These are phyloP conservation scores for Isoperla grammatica DNA, from an alignment of 2,888 invertebrate species.

Conservation along the genomic window DNA sequence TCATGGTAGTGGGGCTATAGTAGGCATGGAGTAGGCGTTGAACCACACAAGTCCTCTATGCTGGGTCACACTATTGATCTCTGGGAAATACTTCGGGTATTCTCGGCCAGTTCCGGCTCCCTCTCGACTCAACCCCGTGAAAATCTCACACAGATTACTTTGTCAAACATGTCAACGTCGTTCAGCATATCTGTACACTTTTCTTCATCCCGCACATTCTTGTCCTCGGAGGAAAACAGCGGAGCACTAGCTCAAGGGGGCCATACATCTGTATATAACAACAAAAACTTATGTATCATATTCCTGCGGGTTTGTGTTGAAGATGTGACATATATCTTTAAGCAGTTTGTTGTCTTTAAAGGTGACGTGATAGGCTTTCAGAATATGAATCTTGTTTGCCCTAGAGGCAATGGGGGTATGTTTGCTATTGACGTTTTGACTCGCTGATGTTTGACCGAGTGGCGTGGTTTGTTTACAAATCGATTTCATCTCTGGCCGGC, in stretches of 20 bases:
- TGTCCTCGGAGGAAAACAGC: slow-evolving; percentile 1
- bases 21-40: slow-evolving; percentile 2
- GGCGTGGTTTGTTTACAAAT: slow-evolving; percentile 13
- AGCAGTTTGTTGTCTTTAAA: too few species aligned
- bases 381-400: too few species aligned
- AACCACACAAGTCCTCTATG: background rate
- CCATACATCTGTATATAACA: too few species aligned
- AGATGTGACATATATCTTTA: too few species aligned
- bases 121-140: background rate
- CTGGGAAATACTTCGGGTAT: slow-evolving; percentile 12
- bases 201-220: slow-evolving; percentile 10
- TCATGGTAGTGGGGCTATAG: too few species aligned
- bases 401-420: too few species aligned
- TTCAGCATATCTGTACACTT: slow-evolving; percentile 15
- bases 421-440: too few species aligned
- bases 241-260: background rate
- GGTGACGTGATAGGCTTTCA: too few species aligned
- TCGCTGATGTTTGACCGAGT: slow-evolving; percentile 7
- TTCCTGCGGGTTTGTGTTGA: too few species aligned
- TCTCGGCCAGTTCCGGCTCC: slow-evolving; percentile 3
- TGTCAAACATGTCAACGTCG: slow-evolving; percentile 19
- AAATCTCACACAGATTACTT: slow-evolving; percentile 18
- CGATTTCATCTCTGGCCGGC: background rate
- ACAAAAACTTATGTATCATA: too few species aligned
- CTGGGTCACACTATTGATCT: slow-evolving; percentile 15